Percentiles rank a stretch among this genome's conserved stretches.
These are phyloP conservation scores for Eulithis testata DNA, from an alignment of 2,888 invertebrate genomes.

Conservation along the genomic window DNA sequence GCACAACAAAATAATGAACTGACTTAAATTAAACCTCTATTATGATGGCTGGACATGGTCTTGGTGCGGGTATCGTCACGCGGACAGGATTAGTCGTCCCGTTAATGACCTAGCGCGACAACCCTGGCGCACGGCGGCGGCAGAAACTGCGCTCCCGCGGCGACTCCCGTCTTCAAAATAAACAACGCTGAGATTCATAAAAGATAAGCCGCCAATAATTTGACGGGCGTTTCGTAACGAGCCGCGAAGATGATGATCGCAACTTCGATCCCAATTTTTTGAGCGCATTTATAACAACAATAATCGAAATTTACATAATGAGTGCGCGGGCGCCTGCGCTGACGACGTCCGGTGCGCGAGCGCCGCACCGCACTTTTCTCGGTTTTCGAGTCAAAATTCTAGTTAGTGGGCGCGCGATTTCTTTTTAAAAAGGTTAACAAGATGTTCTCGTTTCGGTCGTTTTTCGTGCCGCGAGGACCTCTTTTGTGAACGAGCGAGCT, in stretches of 20 bases:
- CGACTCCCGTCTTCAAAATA: constrained; percentile 45
- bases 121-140: constrained; percentile 37
- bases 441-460: constrained; percentile 80
- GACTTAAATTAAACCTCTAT: constrained; percentile 73
- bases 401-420: constrained; percentile 82
- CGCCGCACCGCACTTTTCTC: constrained; percentile 73
- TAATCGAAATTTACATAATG: constrained; percentile 78
- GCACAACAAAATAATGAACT: constrained; percentile 73
- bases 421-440: constrained; percentile 84
- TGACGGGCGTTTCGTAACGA: constrained; percentile 61
- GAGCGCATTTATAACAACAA: constrained; percentile 65
- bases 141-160: constrained; percentile 33
- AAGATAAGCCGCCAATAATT: constrained; percentile 63
- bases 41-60: constrained; percentile 64
- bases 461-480: constrained; percentile 81
- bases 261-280: constrained; percentile 56
- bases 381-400: constrained; percentile 83
- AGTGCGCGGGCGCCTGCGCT: constrained; percentile 76
- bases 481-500: constrained; percentile 84
- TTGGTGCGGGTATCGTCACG: constrained; percentile 63
- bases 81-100: constrained; percentile 59
- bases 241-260: constrained; percentile 61
- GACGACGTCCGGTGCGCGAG: constrained; percentile 61
- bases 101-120: constrained; percentile 58
- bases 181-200: constrained; percentile 52